phyloP scores from a whole-genome alignment of 1,140 invertebrate species.

The Penaeus indicus region DNA sequence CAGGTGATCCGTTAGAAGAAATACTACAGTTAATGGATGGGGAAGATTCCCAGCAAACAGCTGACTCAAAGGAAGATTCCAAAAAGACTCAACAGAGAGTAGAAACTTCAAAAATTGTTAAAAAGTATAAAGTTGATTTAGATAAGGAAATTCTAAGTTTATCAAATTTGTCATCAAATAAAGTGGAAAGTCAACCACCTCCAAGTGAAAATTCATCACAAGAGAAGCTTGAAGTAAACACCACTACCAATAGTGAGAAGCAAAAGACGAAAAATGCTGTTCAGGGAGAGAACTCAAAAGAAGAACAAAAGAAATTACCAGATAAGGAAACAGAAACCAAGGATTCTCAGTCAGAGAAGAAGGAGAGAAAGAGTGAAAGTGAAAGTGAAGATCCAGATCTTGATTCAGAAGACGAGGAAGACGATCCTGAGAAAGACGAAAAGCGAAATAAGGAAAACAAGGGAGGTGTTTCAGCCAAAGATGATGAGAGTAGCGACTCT shows the following conservation, averaged over 20 bases:
- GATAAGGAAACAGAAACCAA: constrained; percentile 14
- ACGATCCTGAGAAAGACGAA: not conserved
- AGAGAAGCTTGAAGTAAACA: too few relatives aligned
- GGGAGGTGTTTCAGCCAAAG: too few relatives aligned
- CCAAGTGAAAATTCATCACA: too few relatives aligned
- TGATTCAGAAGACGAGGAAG: constrained; percentile 16
- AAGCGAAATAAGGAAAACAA: constrained; percentile 1
- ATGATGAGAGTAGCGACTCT: constrained; percentile 21
- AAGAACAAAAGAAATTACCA: not conserved
- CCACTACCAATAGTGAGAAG: not conserved
- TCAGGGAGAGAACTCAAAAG: not conserved
- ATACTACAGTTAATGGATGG: constrained; percentile 55
- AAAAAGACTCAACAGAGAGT: constrained; percentile 47
- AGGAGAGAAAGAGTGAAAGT: not conserved
- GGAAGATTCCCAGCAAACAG: not conserved
- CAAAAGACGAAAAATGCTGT: not conserved
- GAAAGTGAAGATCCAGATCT: not conserved
- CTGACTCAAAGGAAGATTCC: not conserved
- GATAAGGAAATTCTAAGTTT: constrained; percentile 58
- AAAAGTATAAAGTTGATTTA: constrained; percentile 65
- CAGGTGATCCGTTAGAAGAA: constrained; percentile 40
- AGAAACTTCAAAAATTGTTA: constrained; percentile 56
- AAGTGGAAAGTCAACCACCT: not conserved
- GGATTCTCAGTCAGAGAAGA: not conserved
- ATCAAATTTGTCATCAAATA: constrained; percentile 36